phyloP scores from a whole-genome alignment of 2,113 vertebrate genomes.

The Pangasianodon gigas region DNA sequence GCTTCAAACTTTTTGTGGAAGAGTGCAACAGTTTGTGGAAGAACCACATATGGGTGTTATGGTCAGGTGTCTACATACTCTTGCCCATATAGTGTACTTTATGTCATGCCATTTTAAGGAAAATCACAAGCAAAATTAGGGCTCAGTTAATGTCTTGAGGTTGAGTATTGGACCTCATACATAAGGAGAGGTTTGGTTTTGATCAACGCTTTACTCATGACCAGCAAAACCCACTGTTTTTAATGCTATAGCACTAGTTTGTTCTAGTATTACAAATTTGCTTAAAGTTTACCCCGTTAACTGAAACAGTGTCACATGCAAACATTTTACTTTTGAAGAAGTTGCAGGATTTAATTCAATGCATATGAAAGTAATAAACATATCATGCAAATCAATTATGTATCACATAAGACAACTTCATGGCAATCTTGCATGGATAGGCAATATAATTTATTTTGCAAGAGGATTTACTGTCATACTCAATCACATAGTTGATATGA shows the following conservation, averaged over 20 bases:
- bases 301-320: neutral
- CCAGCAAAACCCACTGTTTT: neutral
- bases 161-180: conserved; percentile 56
- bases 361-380: neutral
- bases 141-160: conserved; percentile 57
- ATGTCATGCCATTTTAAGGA: conserved; percentile 62
- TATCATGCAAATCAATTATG: neutral
- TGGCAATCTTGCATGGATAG: neutral
- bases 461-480: conserved; percentile 12
- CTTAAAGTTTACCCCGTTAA: neutral
- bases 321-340: neutral
- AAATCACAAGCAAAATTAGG: conserved; percentile 63
- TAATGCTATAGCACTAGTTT: neutral
- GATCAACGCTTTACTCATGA: conserved; percentile 54
- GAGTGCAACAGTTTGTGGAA: neutral
- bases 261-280: neutral
- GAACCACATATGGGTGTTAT: neutral
- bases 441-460: conserved; percentile 9
- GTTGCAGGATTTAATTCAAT: neutral
- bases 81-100: neutral
- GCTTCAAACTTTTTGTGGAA: neutral
- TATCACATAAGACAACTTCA: neutral
- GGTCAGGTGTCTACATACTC: neutral
- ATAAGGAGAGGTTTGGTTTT: conserved; percentile 59
- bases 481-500: conserved; percentile 2